These are phyloP conservation scores for Drosophila austrosaltans DNA, from an alignment of 2,888 invertebrate genomes.

Conservation along the genomic window DNA sequence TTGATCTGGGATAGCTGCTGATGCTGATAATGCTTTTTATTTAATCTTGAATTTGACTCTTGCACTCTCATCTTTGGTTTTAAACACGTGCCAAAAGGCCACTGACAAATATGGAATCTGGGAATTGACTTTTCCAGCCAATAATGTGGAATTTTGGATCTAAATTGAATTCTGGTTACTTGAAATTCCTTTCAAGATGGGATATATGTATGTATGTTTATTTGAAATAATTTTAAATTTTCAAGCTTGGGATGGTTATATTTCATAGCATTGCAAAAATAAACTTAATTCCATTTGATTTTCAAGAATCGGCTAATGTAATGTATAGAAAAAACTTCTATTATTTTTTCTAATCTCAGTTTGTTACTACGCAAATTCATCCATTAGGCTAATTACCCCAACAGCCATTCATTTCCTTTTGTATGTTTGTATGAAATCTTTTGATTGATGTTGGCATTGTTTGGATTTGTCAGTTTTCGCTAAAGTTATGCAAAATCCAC, in stretches of 20 bases:
- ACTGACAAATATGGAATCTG: background rate
- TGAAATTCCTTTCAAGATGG: background rate
- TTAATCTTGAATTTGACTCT: slow-evolving; percentile 75
- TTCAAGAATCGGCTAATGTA: background rate
- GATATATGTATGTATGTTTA: no score
- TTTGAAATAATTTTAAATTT: background rate
- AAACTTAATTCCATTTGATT: no score
- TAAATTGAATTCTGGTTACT: background rate
- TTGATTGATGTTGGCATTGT: slow-evolving; percentile 83
- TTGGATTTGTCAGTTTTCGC: slow-evolving; percentile 70
- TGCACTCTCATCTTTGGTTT: slow-evolving; percentile 70
- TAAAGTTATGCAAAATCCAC: slow-evolving; percentile 55
- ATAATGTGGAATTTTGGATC: no score
- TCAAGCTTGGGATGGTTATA: no score
- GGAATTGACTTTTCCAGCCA: background rate
- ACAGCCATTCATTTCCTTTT: slow-evolving; percentile 38
- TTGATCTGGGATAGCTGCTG: slow-evolving; percentile 65
- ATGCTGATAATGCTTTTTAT: slow-evolving; percentile 60
- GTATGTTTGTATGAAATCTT: slow-evolving; percentile 38
- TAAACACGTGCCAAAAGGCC: slow-evolving; percentile 63
- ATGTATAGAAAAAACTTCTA: slow-evolving; percentile 6
- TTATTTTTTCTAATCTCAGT: background rate
- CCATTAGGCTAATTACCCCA: slow-evolving; percentile 68
- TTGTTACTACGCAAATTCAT: slow-evolving; percentile 46
- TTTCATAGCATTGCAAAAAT: no score